Evolutionary conservation across 2,797 vertebrate genomes (phyloP).

Genomic region (Oophaga sylvatica): DNA sequence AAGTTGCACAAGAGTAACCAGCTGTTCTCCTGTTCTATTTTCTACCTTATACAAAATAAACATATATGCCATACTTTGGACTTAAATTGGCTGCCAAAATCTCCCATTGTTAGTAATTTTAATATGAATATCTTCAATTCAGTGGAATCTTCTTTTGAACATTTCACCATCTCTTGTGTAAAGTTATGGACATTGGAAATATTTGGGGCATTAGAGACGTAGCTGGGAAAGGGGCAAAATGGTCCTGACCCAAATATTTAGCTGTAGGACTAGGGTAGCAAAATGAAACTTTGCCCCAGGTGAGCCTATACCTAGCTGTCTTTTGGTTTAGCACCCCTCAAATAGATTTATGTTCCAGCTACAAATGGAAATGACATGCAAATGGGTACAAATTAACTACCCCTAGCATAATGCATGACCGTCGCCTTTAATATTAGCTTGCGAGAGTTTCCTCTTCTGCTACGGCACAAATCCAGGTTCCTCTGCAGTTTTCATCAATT

Average conservation of each 20-base stretch:
- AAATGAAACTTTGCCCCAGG: background rate
- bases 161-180: background rate
- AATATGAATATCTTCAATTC: background rate
- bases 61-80: background rate
- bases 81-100: background rate
- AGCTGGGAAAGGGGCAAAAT: background rate
- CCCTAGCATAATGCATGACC: background rate
- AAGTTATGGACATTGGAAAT: background rate
- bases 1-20: background rate
- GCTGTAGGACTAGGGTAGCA: background rate
- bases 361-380: background rate
- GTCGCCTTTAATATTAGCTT: background rate
- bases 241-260: background rate
- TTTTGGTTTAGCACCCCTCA: too few species aligned
- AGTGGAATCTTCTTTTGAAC: background rate
- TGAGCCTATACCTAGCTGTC: background rate
- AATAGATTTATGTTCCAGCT: background rate
- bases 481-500: conserved; percentile 18
- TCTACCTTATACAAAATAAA: background rate
- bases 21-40: background rate
- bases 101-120: background rate
- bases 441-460: background rate
- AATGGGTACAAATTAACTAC: background rate
- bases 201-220: background rate
- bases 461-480: background rate